A percentile compares a stretch with the other conserved stretches of the same genome.
phyloP scores from a whole-genome alignment of 2,888 invertebrate genomes.

The Amblyjoppa proteus region DNA sequence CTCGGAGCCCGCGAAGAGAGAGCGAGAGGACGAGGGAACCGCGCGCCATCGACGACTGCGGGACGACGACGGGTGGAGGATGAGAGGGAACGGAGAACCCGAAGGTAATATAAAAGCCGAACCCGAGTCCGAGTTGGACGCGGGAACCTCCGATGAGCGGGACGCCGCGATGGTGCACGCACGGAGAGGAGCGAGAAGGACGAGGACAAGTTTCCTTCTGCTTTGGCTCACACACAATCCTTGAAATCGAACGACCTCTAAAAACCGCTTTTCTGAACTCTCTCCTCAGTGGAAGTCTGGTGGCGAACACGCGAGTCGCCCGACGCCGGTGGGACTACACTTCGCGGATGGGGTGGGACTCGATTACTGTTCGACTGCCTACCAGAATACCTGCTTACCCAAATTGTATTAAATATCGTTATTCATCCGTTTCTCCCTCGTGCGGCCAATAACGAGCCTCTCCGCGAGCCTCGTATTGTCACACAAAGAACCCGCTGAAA shows the following conservation, averaged over 20 bases:
- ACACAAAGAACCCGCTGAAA: conserved; percentile 52
- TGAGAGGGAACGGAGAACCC: conserved; percentile 21
- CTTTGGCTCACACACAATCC: conserved; percentile 60
- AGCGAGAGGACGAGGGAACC: conserved; percentile 47
- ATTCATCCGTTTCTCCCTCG: conserved; percentile 59
- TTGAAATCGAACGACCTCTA: conserved; percentile 66
- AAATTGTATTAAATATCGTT: conserved; percentile 68
- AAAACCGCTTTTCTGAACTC: conserved; percentile 64
- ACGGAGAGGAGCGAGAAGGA: conserved; percentile 46
- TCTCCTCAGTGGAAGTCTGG: conserved; percentile 27
- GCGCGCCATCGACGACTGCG: conserved; percentile 50
- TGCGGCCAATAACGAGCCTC: conserved; percentile 1
- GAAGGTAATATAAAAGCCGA: conserved; percentile 52
- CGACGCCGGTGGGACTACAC: not conserved
- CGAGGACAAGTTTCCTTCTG: conserved; percentile 65
- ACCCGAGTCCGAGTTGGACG: conserved; percentile 37
- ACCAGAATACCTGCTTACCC: conserved; percentile 59
- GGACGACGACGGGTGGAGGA: conserved; percentile 45
- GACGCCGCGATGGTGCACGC: conserved; percentile 27
- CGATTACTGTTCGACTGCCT: conserved; percentile 30
- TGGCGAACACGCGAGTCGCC: conserved; percentile 11
- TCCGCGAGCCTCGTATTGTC: conserved; percentile 33
- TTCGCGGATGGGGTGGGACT: conserved; percentile 28
- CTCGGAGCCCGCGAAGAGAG: conserved; percentile 27
- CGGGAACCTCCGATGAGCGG: conserved; percentile 15